A percentile compares a stretch with the other conserved stretches of the same genome.
These are phyloP conservation scores for Troilus luridus DNA, from an alignment of 2,888 invertebrate species.

Conservation along the genomic window DNA sequence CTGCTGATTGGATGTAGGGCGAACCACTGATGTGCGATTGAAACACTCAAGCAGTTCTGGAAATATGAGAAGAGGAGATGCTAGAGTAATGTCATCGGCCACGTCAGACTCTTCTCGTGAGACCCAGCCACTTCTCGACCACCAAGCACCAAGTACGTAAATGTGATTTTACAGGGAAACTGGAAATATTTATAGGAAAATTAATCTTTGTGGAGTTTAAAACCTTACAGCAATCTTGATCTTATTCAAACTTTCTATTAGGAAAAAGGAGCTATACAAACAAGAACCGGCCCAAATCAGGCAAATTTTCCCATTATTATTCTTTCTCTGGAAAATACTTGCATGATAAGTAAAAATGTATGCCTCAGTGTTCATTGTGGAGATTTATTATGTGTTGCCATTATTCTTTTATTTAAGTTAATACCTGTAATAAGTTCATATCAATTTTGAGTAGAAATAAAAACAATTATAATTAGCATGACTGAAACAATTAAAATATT, in stretches of 20 bases:
- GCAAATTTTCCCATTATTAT: background rate
- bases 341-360: background rate
- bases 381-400: background rate
- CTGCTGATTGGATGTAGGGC: constrained; percentile 64
- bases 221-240: background rate
- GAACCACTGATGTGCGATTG: constrained; percentile 65
- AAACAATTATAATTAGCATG: too few relatives aligned
- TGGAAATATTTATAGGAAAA: background rate
- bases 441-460: too few relatives aligned
- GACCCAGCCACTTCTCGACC: constrained; percentile 67
- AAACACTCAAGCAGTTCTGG: constrained; percentile 66
- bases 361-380: background rate
- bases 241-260: background rate
- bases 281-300: background rate
- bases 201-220: background rate
- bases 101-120: constrained; percentile 66
- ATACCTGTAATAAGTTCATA: background rate
- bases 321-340: background rate
- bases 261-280: background rate
- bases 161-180: background rate
- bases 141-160: constrained; percentile 67
- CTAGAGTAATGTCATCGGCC: constrained; percentile 63
- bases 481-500: too few relatives aligned
- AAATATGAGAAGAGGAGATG: constrained; percentile 65
- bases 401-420: background rate